Conservation (phyloP, 2,113 vertebrate genomes). For the Ahaetulla prasina region DNA sequence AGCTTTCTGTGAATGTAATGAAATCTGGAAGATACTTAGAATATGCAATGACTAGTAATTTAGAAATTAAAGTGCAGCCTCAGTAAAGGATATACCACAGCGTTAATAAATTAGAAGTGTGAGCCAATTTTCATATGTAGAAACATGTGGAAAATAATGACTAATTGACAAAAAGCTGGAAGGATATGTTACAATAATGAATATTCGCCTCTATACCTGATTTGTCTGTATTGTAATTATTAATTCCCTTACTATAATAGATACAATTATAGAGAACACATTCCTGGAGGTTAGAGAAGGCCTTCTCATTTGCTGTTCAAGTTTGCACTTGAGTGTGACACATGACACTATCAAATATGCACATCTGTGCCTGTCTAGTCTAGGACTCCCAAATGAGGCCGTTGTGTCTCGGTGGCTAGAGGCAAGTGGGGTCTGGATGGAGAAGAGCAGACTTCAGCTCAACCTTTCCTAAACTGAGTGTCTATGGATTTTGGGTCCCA, state of each 20-base stretch:
- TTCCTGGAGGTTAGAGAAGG: background rate
- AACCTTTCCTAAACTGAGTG: background rate
- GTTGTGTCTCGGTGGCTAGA: background rate
- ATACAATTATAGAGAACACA: background rate
- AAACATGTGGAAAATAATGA: slow-evolving; percentile 58
- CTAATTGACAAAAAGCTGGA: slow-evolving; percentile 48
- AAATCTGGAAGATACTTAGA: slow-evolving; percentile 42
- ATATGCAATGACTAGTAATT: slow-evolving; percentile 39
- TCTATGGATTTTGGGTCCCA: background rate
- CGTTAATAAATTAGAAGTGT: slow-evolving; percentile 50
- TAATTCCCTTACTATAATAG: slow-evolving; percentile 37
- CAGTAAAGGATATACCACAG: slow-evolving; percentile 42
- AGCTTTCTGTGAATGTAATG: slow-evolving; percentile 35
- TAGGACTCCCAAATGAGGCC: background rate
- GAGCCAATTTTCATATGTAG: slow-evolving; percentile 53
- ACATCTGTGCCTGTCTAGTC: background rate
- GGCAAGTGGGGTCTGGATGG: background rate
- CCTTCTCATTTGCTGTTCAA: background rate
- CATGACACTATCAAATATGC: background rate
- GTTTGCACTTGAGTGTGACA: background rate
- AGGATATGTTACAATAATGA: slow-evolving; percentile 41
- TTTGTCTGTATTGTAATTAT: slow-evolving; percentile 42
- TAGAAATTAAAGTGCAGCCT: slow-evolving; percentile 58
- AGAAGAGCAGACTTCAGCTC: background rate
- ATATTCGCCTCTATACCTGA: slow-evolving; percentile 43